Evolutionary conservation across 2,797 vertebrate genomes (phyloP).

Genomic region (Sebastes baramenuke): DNA sequence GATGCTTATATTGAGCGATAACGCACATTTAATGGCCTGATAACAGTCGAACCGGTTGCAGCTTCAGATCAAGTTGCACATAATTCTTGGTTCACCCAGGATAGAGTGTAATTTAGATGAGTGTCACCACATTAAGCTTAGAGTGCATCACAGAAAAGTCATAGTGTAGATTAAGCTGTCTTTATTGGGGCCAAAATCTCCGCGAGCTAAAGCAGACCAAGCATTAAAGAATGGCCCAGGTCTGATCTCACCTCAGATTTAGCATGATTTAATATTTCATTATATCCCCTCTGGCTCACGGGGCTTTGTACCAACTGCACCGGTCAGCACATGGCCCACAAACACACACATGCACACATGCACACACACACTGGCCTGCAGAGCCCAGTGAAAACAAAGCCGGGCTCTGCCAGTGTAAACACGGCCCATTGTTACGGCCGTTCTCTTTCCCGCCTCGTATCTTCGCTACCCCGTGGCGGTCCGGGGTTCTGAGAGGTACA

Average conservation of each 20-base stretch:
- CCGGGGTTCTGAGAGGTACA: conserved; percentile 31
- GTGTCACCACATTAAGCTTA: not conserved
- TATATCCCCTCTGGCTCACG: conserved; percentile 57
- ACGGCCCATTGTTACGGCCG: conserved; percentile 68
- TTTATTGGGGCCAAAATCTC: conserved; percentile 5
- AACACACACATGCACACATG: conserved; percentile 10
- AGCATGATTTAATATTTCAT: conserved; percentile 70
- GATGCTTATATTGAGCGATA: not conserved
- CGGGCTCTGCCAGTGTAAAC: conserved; percentile 75
- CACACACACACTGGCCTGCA: conserved; percentile 23
- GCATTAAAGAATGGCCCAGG: conserved; percentile 14
- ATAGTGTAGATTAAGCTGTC: not conserved
- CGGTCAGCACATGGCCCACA: conserved; percentile 64
- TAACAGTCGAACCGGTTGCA: not conserved
- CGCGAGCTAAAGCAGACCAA: not conserved
- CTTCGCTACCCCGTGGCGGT: conserved; percentile 50
- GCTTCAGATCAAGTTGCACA: not conserved
- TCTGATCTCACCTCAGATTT: conserved; percentile 66
- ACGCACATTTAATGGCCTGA: not conserved
- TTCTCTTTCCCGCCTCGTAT: conserved; percentile 63
- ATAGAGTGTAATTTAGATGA: not conserved
- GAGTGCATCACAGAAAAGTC: not conserved
- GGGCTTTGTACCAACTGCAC: conserved; percentile 69
- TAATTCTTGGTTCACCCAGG: not conserved
- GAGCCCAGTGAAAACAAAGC: conserved; percentile 73